phyloP scores from a whole-genome alignment of 2,113 vertebrate species.

The Lepisosteus oculatus region DNA sequence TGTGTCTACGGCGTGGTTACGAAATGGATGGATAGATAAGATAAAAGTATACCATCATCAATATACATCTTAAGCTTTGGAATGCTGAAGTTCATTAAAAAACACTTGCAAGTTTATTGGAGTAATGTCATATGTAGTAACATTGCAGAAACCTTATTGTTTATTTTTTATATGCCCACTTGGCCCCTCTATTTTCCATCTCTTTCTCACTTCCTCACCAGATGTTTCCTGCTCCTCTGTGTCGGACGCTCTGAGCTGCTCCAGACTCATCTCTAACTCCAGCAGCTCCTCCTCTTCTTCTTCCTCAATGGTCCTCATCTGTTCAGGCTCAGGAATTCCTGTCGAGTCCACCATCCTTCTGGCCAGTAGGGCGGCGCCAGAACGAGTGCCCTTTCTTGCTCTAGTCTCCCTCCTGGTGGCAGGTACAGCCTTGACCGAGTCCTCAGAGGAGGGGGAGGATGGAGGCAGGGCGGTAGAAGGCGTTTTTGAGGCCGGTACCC shows the following conservation, averaged over 20 bases:
- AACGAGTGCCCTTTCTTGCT: constrained; percentile 21
- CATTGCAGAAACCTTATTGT: too few relatives aligned
- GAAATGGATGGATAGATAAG: too few relatives aligned
- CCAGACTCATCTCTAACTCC: constrained; percentile 64
- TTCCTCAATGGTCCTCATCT: constrained; percentile 66
- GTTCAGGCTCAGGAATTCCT: constrained; percentile 55
- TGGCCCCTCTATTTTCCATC: too few relatives aligned
- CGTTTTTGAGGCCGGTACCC: constrained; percentile 38
- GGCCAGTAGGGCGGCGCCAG: background rate
- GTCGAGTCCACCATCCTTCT: background rate
- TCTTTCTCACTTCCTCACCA: constrained; percentile 16
- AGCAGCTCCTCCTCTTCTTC: constrained; percentile 45
- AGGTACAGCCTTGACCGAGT: constrained; percentile 25
- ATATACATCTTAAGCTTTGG: too few relatives aligned
- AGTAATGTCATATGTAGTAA: too few relatives aligned
- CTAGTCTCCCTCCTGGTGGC: constrained; percentile 31
- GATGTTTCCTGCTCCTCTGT: constrained; percentile 46
- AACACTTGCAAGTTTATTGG: too few relatives aligned
- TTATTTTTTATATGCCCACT: too few relatives aligned
- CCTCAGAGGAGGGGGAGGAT: constrained; percentile 38
- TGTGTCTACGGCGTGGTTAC: too few relatives aligned
- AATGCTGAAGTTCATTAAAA: too few relatives aligned
- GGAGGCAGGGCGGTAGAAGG: constrained; percentile 1
- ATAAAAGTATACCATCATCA: too few relatives aligned
- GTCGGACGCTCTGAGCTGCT: constrained; percentile 65